These are phyloP conservation scores for Merodon equestris DNA, from an alignment of 2,888 invertebrate genomes.

Conservation along the genomic window DNA sequence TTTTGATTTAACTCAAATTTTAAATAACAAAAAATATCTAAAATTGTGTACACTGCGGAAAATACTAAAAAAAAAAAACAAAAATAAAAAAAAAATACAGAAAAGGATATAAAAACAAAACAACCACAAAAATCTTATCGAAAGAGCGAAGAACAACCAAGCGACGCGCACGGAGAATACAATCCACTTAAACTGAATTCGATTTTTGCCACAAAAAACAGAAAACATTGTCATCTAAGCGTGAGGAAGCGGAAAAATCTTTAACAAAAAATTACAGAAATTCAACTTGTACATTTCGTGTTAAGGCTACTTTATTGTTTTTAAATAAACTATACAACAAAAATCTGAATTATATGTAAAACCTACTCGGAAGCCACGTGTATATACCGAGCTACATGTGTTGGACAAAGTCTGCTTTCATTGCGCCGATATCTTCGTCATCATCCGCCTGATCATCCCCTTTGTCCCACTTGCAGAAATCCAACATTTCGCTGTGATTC, in stretches of 20 bases:
- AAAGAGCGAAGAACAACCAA: slow-evolving; percentile 30
- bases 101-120: slow-evolving; percentile 29
- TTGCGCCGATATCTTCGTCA: too few species aligned
- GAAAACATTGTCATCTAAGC: neutral
- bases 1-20: slow-evolving; percentile 62
- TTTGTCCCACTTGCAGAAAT: slow-evolving; percentile 6
- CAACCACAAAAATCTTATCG: slow-evolving; percentile 12
- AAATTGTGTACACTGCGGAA: slow-evolving; percentile 48
- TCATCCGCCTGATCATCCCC: too few species aligned
- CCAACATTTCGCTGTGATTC: slow-evolving; percentile 29
- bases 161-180: neutral
- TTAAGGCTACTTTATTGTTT: slow-evolving; percentile 65
- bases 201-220: too few species aligned
- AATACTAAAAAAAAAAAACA: slow-evolving; percentile 25
- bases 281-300: slow-evolving; percentile 57
- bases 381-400: neutral
- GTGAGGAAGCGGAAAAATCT: neutral
- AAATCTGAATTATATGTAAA: neutral
- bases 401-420: neutral
- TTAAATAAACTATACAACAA: slow-evolving; percentile 56
- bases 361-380: slow-evolving; percentile 22
- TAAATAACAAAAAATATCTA: slow-evolving; percentile 34
- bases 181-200: too few species aligned
- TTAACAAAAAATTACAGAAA: slow-evolving; percentile 25
- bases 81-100: slow-evolving; percentile 16